phyloP scores from a whole-genome alignment of 92 coral and sea anemone species.

The Actinernus sp. region DNA sequence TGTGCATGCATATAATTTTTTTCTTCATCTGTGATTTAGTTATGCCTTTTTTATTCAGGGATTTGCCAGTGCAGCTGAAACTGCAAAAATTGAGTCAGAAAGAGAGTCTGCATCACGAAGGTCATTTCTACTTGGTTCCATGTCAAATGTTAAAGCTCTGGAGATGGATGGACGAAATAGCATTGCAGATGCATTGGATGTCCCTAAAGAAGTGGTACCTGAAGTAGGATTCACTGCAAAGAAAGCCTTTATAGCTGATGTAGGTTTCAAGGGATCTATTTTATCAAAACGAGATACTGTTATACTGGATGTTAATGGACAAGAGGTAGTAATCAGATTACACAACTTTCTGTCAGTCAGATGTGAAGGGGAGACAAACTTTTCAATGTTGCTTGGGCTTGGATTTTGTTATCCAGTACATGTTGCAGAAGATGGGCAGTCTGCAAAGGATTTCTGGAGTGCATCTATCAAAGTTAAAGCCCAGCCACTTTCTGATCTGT shows the following conservation, averaged over 20 bases:
- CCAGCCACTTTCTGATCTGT: constrained; percentile 11
- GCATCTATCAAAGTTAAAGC: constrained; percentile 59
- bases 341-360: constrained; percentile 44
- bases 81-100: neutral
- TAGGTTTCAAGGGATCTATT: constrained; percentile 54
- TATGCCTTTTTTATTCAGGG: constrained; percentile 12
- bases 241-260: constrained; percentile 49
- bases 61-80: constrained; percentile 11
- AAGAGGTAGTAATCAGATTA: constrained; percentile 39
- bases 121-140: constrained; percentile 33
- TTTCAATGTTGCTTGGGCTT: constrained; percentile 41
- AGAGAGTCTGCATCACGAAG: neutral
- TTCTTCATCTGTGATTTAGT: neutral
- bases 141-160: constrained; percentile 13
- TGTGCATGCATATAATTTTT: neutral
- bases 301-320: constrained; percentile 37
- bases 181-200: constrained; percentile 36
- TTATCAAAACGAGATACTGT: constrained; percentile 62
- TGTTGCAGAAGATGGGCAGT: constrained; percentile 32
- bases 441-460: constrained; percentile 55
- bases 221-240: constrained; percentile 47
- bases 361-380: constrained; percentile 10
- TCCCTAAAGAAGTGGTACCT: constrained; percentile 35
- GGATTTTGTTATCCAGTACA: constrained; percentile 29
- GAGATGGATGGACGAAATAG: constrained; percentile 4